phyloP scores from a whole-genome alignment of 2,888 invertebrate genomes.

The Hypomecis atomaria region DNA sequence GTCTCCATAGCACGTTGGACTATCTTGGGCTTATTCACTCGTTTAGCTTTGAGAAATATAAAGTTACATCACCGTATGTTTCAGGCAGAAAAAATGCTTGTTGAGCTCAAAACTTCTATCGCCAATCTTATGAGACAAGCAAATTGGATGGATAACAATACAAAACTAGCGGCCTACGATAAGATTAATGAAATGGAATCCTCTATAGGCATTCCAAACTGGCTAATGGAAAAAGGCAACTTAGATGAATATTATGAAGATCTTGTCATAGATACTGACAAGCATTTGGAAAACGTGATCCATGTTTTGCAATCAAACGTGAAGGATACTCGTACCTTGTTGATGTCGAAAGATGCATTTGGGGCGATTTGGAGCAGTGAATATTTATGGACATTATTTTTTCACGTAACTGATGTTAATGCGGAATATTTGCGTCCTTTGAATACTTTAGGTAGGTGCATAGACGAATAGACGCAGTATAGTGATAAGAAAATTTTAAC shows the following conservation, averaged over 20 bases:
- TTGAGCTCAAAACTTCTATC: slow-evolving; percentile 89
- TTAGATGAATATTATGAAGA: slow-evolving; percentile 88
- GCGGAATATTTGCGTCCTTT: too few relatives aligned
- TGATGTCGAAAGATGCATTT: slow-evolving; percentile 82
- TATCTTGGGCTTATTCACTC: too few relatives aligned
- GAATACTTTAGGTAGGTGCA: too few relatives aligned
- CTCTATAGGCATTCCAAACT: slow-evolving; percentile 91
- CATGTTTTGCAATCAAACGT: slow-evolving; percentile 85
- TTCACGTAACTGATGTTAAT: too few relatives aligned
- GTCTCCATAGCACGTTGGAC: too few relatives aligned
- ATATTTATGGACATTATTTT: too few relatives aligned
- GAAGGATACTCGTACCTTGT: slow-evolving; percentile 78
- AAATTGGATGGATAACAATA: slow-evolving; percentile 91
- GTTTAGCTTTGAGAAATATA: too few relatives aligned
- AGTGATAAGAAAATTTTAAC: too few relatives aligned
- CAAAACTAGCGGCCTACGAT: slow-evolving; percentile 89
- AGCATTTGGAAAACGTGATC: slow-evolving; percentile 89
- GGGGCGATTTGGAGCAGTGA: slow-evolving; percentile 82
- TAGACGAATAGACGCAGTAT: too few relatives aligned
- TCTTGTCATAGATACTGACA: slow-evolving; percentile 84
- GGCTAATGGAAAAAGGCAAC: slow-evolving; percentile 87
- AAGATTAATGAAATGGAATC: slow-evolving; percentile 90
- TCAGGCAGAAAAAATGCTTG: slow-evolving; percentile 88
- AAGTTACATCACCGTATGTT: slow-evolving; percentile 32
- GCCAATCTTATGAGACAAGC: slow-evolving; percentile 86